A percentile compares a stretch with the other conserved stretches of the same genome.
phyloP scores from a whole-genome alignment of 2,888 invertebrate species.

The Tetragonula carbonaria region DNA sequence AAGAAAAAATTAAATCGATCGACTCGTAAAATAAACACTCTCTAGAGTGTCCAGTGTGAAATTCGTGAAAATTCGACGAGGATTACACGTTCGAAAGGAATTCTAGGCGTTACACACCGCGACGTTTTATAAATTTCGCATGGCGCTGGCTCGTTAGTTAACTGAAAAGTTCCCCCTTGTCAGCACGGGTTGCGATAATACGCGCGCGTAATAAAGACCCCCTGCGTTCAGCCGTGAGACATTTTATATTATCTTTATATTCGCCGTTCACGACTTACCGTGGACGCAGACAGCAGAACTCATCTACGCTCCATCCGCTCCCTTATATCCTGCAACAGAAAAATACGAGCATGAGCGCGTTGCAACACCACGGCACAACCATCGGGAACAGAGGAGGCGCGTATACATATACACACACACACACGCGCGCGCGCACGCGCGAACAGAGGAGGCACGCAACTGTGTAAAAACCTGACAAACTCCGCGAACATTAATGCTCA shows the following conservation, averaged over 20 bases:
- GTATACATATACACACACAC: neutral
- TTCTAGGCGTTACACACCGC: constrained; percentile 4
- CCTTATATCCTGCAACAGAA: constrained; percentile 76
- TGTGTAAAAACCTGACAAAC: constrained; percentile 34
- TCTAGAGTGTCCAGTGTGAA: too few relatives aligned
- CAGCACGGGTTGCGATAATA: constrained; percentile 24
- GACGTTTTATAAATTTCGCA: constrained; percentile 27
- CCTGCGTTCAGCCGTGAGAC: constrained; percentile 41
- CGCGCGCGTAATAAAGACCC: constrained; percentile 52
- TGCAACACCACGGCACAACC: neutral
- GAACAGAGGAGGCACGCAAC: neutral
- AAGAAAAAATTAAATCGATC: neutral
- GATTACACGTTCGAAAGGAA: neutral
- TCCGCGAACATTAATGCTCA: constrained; percentile 34
- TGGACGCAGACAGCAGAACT: constrained; percentile 75
- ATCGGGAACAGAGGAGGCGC: neutral
- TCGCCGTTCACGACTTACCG: constrained; percentile 74
- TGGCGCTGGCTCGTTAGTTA: constrained; percentile 36
- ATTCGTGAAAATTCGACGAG: too few relatives aligned
- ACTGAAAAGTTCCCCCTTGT: constrained; percentile 14
- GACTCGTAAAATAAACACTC: neutral
- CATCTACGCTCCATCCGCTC: constrained; percentile 79
- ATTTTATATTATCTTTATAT: constrained; percentile 55
- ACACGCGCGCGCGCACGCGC: neutral
- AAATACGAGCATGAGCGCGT: constrained; percentile 1